A percentile compares a stretch with the other conserved stretches of the same genome.
Conservation (phyloP, 1,140 invertebrate species). For the Oedothorax gibbosus region DNA sequence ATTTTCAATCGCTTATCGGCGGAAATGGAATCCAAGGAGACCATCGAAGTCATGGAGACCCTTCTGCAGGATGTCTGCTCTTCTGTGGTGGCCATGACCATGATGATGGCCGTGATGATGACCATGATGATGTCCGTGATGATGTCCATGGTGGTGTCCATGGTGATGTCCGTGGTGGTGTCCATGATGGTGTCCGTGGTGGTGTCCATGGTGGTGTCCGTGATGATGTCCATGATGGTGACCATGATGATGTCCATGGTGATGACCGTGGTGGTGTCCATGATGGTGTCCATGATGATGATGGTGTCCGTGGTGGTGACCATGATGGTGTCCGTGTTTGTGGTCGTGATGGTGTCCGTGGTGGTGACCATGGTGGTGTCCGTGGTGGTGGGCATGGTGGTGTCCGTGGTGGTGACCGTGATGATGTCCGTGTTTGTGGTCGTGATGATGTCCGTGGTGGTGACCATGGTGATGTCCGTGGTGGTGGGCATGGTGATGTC, state of each 20-base stretch:
- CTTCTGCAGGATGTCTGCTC: constrained; percentile 51
- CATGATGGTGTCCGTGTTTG: constrained; percentile 11
- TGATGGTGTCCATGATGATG: constrained; percentile 17
- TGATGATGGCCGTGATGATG: constrained; percentile 1
- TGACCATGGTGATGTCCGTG: constrained; percentile 43
- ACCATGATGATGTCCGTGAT: constrained; percentile 5
- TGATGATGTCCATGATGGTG: constrained; percentile 18
- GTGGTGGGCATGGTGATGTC: constrained; percentile 18
- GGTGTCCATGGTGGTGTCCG: constrained; percentile 20
- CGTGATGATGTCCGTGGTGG: constrained; percentile 34
- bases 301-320: neutral
- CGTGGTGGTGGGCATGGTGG: constrained; percentile 14
- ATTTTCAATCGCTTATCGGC: constrained; percentile 43
- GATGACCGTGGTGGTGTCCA: constrained; percentile 18
- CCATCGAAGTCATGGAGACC: constrained; percentile 58
- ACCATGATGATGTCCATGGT: constrained; percentile 15
- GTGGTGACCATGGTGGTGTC: constrained; percentile 22
- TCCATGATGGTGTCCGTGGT: constrained; percentile 12
- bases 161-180: constrained; percentile 24
- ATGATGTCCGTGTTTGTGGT: neutral
- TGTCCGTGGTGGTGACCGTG: neutral
- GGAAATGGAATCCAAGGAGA: constrained; percentile 53
- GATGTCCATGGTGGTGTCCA: constrained; percentile 39
- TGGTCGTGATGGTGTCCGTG: constrained; percentile 2
- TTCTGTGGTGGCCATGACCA: constrained; percentile 48